Evolutionary conservation across 2,888 invertebrate genomes (phyloP), one percentile per base, ranked within the genome.

Genomic region (Oligia fasciuncula): DNA sequence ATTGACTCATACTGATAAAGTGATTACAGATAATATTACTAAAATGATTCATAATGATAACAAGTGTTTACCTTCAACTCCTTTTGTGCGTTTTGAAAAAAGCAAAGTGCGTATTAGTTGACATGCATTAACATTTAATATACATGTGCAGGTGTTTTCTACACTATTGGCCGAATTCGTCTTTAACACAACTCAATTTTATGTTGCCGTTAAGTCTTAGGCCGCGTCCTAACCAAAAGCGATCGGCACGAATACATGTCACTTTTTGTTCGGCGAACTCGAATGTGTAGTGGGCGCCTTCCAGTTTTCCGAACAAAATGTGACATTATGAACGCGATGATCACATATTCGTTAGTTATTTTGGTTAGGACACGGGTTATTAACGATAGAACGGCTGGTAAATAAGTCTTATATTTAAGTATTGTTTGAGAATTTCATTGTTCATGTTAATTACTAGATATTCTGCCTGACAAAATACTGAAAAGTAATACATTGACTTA

Each of bases 11-110:
- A 67, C 43, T 87, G 76, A 87, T 85, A 74, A 87, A 67, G 13
- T 73, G 60, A 72, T 85, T 79, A 78, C 49, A 80, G 77, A 85
- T 85, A 86, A 83, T 40, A 76, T 74, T 29, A 54, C 60, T 69
- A 79, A 71, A 76, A 76, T 85, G 73, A 85, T 80, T 86, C 66
- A 62, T 74, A 76, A 85, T 91, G 81, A 70, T 76, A 79, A 80
- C 51, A 81, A 85, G 83, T 89, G 87, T 89, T 96, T 96, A 96
- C 96, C 96, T 96, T 96, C 81, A 96, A 91, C 91, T 96, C 96
- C 96, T 96, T 93, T 91, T 89, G 95, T 95, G 95, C 91, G 86
- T 88, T 91, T 90, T 90, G 92, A 88, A 92, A 93, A 93, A 95
- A 95, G 92, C 93, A 94, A 94, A 94, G 90, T 91, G 91, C 91